Base-by-base conservation (phyloP, 1,140 invertebrate species). In the Papilio dardanus region DNA sequence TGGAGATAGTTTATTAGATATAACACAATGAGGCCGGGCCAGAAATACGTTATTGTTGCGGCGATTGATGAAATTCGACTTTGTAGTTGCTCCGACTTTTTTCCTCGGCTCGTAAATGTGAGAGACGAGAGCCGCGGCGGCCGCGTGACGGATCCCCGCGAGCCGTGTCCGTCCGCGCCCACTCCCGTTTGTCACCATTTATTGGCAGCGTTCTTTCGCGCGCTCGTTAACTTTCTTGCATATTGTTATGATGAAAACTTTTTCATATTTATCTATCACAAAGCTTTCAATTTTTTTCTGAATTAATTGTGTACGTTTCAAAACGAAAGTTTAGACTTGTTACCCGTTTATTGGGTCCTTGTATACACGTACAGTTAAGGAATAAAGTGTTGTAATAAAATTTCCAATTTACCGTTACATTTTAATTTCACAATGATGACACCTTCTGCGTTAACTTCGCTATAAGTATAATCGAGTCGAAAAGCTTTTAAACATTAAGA, bases 1-100 rank as follows among this genome's bases (percentile, higher is more conserved):
- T 71, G 78, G 77, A 81, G 88, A 88, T 89, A 86, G 83, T 89
- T 86, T 88, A 89, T 89, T 86, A 86, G 81, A 81, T 77, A 79
- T 78, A 83, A 79, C 82, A 88, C 88, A 88, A 89, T 88, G 84
- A 83, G 75, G 77, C 71, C 76, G 76, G 74, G 33, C 28, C 37
- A 78, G 79, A 82, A 83, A 85, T 86, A 85, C 80, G 82, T 82
- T 88, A 79, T 81, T 81, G 82, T 81, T 79, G 76, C 46, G 75
- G 24, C 80, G 81, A 85, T 83, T 87, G 85, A 88, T 81, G 83
- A 81, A 77, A 82, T 77, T 78, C 79, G 79, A 85, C 78, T 82
- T 80, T 40, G 76, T 69, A 74, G 75, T 79, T 81, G 40, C 30
- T 28, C 30, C 46, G 71, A 31, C 46, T 73, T 73, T 73, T 73